phyloP scores from a whole-genome alignment of 2,797 vertebrate species.

The Gobio occitaniae region DNA sequence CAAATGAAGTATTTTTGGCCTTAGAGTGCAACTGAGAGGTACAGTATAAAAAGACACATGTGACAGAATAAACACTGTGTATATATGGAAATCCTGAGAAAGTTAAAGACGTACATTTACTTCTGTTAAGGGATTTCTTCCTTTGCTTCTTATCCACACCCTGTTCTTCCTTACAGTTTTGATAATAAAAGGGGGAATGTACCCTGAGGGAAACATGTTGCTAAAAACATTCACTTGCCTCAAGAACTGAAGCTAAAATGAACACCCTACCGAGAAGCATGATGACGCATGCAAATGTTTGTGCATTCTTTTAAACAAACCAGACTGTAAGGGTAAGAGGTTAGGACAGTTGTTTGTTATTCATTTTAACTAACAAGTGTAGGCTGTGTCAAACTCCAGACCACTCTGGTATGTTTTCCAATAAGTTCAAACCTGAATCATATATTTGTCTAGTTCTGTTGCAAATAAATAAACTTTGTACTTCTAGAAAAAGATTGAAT shows the following conservation, averaged over 20 bases:
- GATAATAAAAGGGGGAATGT: slow-evolving; percentile 42
- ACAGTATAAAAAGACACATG: neutral
- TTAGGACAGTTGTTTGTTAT: slow-evolving; percentile 63
- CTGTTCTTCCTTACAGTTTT: slow-evolving; percentile 44
- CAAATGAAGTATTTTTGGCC: neutral
- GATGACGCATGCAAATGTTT: slow-evolving; percentile 67
- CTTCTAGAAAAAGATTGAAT: slow-evolving; percentile 14
- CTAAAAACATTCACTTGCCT: slow-evolving; percentile 59
- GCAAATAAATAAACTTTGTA: slow-evolving; percentile 10
- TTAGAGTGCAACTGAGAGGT: neutral
- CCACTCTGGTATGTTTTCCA: neutral
- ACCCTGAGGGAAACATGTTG: slow-evolving; percentile 24
- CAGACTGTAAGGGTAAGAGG: slow-evolving; percentile 58
- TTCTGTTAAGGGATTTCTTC: slow-evolving; percentile 16
- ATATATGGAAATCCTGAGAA: neutral
- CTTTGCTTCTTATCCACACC: slow-evolving; percentile 44
- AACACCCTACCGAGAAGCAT: slow-evolving; percentile 53
- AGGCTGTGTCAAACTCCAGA: slow-evolving; percentile 55
- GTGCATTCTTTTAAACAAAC: slow-evolving; percentile 66
- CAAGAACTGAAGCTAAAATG: slow-evolving; percentile 61
- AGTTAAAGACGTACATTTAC: neutral
- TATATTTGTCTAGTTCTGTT: neutral
- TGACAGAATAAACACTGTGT: neutral
- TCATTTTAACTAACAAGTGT: slow-evolving; percentile 59
- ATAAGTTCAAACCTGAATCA: neutral